phyloP scores from a whole-genome alignment of 2,113 vertebrate species.

The Raja brachyura region DNA sequence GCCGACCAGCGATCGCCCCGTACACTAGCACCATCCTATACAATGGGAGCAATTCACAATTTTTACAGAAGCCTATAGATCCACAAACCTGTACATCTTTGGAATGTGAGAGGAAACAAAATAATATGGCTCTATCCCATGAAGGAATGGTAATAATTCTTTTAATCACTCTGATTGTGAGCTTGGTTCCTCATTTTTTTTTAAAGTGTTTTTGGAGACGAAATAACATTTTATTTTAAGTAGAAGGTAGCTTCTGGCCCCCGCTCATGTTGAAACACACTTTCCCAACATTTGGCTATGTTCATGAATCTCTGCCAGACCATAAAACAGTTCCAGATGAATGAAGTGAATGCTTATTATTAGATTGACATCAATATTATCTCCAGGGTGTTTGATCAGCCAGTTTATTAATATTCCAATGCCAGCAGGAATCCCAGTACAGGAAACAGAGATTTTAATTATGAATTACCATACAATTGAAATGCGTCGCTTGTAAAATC shows the following conservation, averaged over 20 bases:
- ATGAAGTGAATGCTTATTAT: neutral
- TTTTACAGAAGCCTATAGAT: no score
- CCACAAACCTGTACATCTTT: no score
- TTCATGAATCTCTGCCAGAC: neutral
- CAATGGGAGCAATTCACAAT: no score
- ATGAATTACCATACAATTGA: slow-evolving; percentile 3
- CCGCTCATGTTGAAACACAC: slow-evolving; percentile 1
- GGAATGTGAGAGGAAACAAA: no score
- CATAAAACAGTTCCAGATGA: slow-evolving; percentile 26
- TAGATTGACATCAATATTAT: slow-evolving; percentile 21
- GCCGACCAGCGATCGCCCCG: no score
- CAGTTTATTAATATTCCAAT: slow-evolving; percentile 14
- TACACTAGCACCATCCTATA: no score
- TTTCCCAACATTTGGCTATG: neutral
- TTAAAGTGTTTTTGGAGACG: neutral
- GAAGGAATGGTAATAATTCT: no score
- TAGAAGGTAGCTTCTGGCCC: neutral
- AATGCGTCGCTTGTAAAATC: neutral
- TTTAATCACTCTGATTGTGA: no score
- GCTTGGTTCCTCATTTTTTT: neutral
- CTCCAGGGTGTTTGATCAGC: slow-evolving; percentile 25
- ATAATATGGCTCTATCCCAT: no score
- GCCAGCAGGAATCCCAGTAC: slow-evolving; percentile 23
- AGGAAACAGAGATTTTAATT: neutral
- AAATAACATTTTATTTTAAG: no score